Evolutionary conservation across 2,797 vertebrate genomes (phyloP), one percentile per base, ranked within the genome.

Genomic region (Sciaenops ocellatus): DNA sequence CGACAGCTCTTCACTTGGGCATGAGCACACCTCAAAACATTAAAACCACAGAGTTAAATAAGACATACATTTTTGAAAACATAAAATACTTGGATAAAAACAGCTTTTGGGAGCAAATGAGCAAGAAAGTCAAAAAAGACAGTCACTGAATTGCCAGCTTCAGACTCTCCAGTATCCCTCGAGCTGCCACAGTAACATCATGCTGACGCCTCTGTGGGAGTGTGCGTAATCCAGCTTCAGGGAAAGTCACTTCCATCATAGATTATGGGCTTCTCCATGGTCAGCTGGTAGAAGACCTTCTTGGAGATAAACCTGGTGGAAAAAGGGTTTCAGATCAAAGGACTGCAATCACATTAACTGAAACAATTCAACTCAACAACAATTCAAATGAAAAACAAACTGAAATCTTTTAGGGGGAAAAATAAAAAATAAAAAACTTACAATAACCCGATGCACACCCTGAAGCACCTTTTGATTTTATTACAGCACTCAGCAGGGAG

Each of bases 161-260:
- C 16, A 18, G 55, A 18, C 76, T 68, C 77, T 68, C 62, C 55
- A 54, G 64, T 56, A 22, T 73, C 56, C 55, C 48, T 66, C 61
- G 16, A 26, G 70, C 51, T 70, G 22, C 11, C 57, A 47, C 46
- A 71, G 61, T 57, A 75, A 69, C 56, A 6, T 73, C 55, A 60
- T 20, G 60, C 54, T 52, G 67, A 62, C 3, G 48, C 41, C 26
- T 56, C 52, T 18, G 44, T 38, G 80, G 52, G 11, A 60, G 34
- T 1, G 15, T 13, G 44, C 2, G 20, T 24, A 3, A 38, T 61
- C 16, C 30, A 10, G 46, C n/a, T 64, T 92, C 96, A 97, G 11
- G 91, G 95, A 88, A 96, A 95, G 90, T 99, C 98, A 9, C 97
- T 99, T 93, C 98, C 98, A 52, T 99, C 97, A 0, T 99, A 99